phyloP scores from a whole-genome alignment of 2,888 invertebrate species.

The Abrostola triplasia region DNA sequence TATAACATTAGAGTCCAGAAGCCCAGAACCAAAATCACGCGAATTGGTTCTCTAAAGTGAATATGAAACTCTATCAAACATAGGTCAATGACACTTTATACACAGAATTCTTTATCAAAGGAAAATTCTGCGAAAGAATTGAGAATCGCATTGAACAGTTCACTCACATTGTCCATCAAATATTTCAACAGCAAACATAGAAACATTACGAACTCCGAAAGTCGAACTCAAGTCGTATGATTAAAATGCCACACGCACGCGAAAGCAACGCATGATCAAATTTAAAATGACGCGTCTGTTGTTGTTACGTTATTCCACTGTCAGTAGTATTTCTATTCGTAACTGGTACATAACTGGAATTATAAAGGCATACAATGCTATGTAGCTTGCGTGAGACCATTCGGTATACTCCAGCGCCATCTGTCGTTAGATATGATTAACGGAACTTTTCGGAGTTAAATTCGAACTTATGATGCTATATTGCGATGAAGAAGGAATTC shows the following conservation, averaged over 20 bases:
- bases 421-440: conserved; percentile 13
- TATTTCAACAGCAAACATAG: neutral
- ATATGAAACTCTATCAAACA: too few species aligned
- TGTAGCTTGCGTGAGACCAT: conserved; percentile 19
- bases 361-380: conserved; percentile 12
- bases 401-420: conserved; percentile 23
- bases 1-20: too few species aligned
- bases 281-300: conserved; percentile 19
- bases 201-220: conserved; percentile 12
- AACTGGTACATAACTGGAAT: conserved; percentile 27
- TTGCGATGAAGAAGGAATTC: too few species aligned
- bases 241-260: conserved; percentile 28
- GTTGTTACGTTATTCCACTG: conserved; percentile 34
- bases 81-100: too few species aligned
- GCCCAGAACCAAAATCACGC: too few species aligned
- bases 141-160: neutral
- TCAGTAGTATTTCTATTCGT: conserved; percentile 38
- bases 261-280: conserved; percentile 28
- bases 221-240: conserved; percentile 17
- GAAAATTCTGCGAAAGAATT: neutral
- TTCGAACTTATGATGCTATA: too few species aligned
- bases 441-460: neutral
- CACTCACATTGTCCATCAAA: neutral
- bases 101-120: too few species aligned
- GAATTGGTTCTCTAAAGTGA: too few species aligned